Base-by-base conservation (phyloP, 2,113 vertebrate species). In the human (Homo sapiens) region DNA sequence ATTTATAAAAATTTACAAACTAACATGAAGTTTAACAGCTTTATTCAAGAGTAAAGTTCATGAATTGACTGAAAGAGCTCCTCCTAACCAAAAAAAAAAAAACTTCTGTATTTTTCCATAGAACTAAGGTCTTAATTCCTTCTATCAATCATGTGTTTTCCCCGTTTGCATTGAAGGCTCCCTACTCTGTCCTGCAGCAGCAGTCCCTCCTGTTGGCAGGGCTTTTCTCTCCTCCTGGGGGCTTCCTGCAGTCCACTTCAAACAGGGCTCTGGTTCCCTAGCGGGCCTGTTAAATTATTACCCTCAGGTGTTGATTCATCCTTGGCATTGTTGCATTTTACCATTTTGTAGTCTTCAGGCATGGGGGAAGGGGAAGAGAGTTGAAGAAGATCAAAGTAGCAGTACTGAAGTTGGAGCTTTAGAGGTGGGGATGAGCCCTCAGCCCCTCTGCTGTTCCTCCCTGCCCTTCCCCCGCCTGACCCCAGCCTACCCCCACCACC, bases 311-410 rank as follows among this genome's bases (percentile, higher is more conserved):
- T 45, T 66, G 64, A 89, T 72, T 95, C 86, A 68, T 92, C 91
- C 82, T 89, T 80, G 45, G 94, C 93, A 59, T 83, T 91, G 48
- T 55, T 96, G 92, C 48, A 38, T 73, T 95, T 89, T 86, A 66
- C 83, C 45, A 81, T 92, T 82, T 84, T 38, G 18, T 30, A 92
- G 73, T 43, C 84, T 75, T 80, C 57, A 84, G 72, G 72, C 45
- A 4, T 93, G 72, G 52, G 79, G 90, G 35, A 68, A 66, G 76
- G 35, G 89, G 20, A 85, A 68, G 16, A 6, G 59, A 85, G 30
- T 13, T 96, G 95, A 83, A 96, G 82, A 82, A 97, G 97, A 97
- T 97, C 96, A 98, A 97, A 98, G 97, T 48, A 22, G 17, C 23
- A 0, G 30, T 14, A 12, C 40, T 89, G 13, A 30, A 30, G 7